phyloP scores from a whole-genome alignment of 1,140 invertebrate species.

The Cepaea nemoralis region DNA sequence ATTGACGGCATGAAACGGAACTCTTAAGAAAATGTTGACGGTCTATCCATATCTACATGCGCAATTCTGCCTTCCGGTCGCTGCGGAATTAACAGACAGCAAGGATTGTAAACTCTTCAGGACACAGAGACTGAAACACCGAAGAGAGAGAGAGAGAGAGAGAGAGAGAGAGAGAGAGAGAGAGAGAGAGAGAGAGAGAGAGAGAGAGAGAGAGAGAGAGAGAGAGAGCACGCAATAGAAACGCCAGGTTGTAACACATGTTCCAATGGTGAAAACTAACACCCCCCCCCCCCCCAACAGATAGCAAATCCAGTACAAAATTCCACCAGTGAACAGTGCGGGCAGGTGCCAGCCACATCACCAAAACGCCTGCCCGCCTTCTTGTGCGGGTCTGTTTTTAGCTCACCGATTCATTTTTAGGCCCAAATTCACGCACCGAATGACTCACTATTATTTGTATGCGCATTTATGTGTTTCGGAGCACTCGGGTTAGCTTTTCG shows the following conservation, averaged over 20 bases:
- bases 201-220: too few species aligned
- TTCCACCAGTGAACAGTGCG: neutral
- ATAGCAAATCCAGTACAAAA: neutral
- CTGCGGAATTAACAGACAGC: neutral
- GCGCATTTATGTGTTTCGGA: neutral
- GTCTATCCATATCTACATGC: neutral
- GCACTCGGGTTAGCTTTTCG: too few species aligned
- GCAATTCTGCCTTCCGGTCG: neutral
- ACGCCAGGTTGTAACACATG: too few species aligned
- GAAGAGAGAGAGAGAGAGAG: too few species aligned
- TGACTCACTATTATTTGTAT: neutral
- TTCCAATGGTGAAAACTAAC: too few species aligned
- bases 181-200: too few species aligned
- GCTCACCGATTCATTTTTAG: neutral
- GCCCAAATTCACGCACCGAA: neutral
- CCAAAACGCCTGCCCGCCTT: neutral
- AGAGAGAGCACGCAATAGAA: too few species aligned
- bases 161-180: too few species aligned
- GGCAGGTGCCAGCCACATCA: neutral
- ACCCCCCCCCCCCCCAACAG: too few species aligned
- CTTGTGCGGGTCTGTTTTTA: neutral
- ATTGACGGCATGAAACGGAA: too few species aligned
- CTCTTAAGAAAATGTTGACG: neutral
- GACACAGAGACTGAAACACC: too few species aligned
- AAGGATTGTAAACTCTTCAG: too few species aligned